These are phyloP conservation scores for Spodoptera littoralis DNA, from an alignment of 2,888 invertebrate genomes.

Conservation along the genomic window DNA sequence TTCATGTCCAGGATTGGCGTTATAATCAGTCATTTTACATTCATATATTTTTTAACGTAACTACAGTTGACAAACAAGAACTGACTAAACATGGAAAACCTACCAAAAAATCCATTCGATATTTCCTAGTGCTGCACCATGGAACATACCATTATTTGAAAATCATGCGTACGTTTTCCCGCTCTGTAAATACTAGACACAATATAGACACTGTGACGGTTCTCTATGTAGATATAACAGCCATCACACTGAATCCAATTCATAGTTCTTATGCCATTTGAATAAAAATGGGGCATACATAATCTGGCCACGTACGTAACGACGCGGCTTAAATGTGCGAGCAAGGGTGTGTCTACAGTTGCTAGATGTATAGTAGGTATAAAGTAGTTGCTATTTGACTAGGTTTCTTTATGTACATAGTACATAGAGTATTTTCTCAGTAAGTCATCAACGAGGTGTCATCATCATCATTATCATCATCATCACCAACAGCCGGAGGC, in stretches of 20 bases:
- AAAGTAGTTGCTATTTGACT: background rate
- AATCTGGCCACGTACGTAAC: slow-evolving; percentile 56
- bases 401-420: too few relatives aligned
- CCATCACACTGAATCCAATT: slow-evolving; percentile 54
- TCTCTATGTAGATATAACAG: slow-evolving; percentile 27
- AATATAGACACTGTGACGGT: slow-evolving; percentile 4
- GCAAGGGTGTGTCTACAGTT: slow-evolving; percentile 38
- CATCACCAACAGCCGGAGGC: too few relatives aligned
- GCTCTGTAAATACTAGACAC: slow-evolving; percentile 8
- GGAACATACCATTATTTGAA: background rate
- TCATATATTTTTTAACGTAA: too few relatives aligned
- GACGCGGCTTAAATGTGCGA: slow-evolving; percentile 48
- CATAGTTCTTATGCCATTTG: slow-evolving; percentile 58
- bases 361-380: slow-evolving; percentile 21
- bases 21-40: too few relatives aligned
- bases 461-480: too few relatives aligned
- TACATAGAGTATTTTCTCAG: too few relatives aligned
- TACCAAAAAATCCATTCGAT: background rate
- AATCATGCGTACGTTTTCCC: background rate
- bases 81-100: background rate
- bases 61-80: background rate
- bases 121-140: background rate
- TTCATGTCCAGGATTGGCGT: too few relatives aligned
- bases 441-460: too few relatives aligned
- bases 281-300: slow-evolving; percentile 60